Percentiles rank a stretch among this genome's conserved stretches.
Evolutionary conservation across 2,797 vertebrate genomes (phyloP).

Genomic region (Etheostoma nigrum): DNA sequence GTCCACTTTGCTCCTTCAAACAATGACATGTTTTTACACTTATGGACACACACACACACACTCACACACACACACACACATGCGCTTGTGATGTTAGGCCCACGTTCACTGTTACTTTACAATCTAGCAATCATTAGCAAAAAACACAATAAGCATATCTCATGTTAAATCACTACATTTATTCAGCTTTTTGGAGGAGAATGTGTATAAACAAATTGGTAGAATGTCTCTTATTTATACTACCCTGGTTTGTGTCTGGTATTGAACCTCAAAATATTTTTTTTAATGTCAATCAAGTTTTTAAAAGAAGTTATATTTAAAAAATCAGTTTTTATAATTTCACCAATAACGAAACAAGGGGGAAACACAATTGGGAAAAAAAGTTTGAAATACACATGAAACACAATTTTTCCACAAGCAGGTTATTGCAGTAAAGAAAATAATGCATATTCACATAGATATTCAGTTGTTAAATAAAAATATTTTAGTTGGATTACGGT

Average conservation of each 20-base stretch:
- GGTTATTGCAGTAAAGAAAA: slow-evolving; percentile 38
- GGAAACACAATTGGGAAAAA: slow-evolving; percentile 5
- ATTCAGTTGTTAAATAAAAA: slow-evolving; percentile 45
- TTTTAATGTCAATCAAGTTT: not conserved
- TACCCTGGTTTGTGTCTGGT: not conserved
- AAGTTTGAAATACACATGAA: slow-evolving; percentile 8
- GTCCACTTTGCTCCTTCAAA: not conserved
- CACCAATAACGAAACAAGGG: not conserved
- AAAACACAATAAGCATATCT: slow-evolving; percentile 29
- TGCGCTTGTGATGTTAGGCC: not conserved
- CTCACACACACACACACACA: not conserved
- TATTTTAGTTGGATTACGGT: slow-evolving; percentile 57
- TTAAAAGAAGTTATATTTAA: not conserved
- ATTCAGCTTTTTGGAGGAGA: slow-evolving; percentile 47
- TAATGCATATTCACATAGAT: slow-evolving; percentile 20
- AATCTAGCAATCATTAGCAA: slow-evolving; percentile 2
- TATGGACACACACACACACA: not conserved
- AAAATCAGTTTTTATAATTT: not conserved
- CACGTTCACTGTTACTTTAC: not conserved
- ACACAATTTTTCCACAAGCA: slow-evolving; percentile 19
- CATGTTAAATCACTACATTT: slow-evolving; percentile 53
- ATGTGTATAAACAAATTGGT: slow-evolving; percentile 18
- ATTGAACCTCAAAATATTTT: not conserved
- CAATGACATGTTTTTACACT: not conserved
- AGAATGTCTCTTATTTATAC: not conserved